Conservation (phyloP, 2,888 invertebrate species). For the Thera obeliscata region DNA sequence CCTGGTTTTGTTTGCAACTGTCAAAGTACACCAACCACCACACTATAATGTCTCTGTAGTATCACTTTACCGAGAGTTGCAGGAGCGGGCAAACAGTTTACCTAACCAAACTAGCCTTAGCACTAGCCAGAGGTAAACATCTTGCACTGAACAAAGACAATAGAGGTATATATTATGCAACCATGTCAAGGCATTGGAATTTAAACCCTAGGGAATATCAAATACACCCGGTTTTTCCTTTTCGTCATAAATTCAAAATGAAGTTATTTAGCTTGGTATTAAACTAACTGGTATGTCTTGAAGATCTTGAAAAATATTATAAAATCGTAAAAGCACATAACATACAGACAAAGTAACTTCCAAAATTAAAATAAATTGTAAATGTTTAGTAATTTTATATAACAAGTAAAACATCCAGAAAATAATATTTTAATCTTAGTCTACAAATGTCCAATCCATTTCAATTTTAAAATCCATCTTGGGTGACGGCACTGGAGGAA, state of each 20-base stretch:
- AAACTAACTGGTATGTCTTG: not conserved
- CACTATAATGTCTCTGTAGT: conserved; percentile 7
- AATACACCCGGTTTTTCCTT: not conserved
- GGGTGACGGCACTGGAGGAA: conserved; percentile 46
- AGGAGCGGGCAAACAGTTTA: conserved; percentile 28
- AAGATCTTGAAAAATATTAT: not conserved
- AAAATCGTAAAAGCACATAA: not conserved
- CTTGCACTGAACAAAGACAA: conserved; percentile 24
- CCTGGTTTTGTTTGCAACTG: not conserved
- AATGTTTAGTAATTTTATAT: no score
- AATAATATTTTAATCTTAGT: not conserved
- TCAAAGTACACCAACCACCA: not conserved
- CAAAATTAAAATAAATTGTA: no score
- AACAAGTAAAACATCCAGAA: no score
- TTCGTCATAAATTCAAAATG: not conserved
- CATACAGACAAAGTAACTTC: no score
- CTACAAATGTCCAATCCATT: conserved; percentile 13
- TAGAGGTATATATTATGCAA: not conserved
- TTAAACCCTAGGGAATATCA: not conserved
- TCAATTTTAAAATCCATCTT: conserved; percentile 56
- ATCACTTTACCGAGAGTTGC: conserved; percentile 18
- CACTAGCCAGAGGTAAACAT: conserved; percentile 29
- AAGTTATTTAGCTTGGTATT: not conserved
- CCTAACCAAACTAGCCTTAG: conserved; percentile 32
- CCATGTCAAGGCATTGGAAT: not conserved